phyloP scores from a whole-genome alignment of 2,888 invertebrate genomes.

The Tanytarsus gracilentus region DNA sequence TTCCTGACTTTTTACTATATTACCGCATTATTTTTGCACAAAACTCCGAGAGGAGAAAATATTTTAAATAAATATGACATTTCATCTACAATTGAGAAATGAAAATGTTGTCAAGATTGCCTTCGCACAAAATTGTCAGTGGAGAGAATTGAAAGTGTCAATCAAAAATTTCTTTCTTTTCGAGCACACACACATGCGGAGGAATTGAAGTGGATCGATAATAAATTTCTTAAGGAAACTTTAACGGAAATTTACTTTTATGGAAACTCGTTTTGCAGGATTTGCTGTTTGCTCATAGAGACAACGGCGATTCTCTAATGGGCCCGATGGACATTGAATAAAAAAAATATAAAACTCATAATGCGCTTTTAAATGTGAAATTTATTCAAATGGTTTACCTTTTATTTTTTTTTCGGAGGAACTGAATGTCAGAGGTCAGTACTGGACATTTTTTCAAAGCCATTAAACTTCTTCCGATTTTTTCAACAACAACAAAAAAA shows the following conservation, averaged over 20 bases:
- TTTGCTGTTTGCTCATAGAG: neutral
- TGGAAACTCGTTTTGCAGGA: slow-evolving; percentile 16
- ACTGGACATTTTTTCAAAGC: slow-evolving; percentile 21
- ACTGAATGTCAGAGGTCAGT: slow-evolving; percentile 25
- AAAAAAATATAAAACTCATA: neutral
- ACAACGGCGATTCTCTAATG: slow-evolving; percentile 10
- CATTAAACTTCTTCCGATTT: slow-evolving; percentile 7
- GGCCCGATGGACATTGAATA: slow-evolving; percentile 8
- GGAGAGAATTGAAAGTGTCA: slow-evolving; percentile 27
- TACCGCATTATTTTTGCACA: too few relatives aligned
- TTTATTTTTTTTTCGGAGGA: neutral
- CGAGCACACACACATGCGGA: neutral
- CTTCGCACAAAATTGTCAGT: slow-evolving; percentile 14
- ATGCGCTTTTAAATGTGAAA: slow-evolving; percentile 20
- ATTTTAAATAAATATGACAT: slow-evolving; percentile 20
- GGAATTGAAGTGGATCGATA: slow-evolving; percentile 6
- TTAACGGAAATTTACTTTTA: slow-evolving; percentile 20
- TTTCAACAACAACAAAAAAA: neutral
- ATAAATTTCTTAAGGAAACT: slow-evolving; percentile 3
- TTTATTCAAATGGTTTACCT: slow-evolving; percentile 14
- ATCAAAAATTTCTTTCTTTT: slow-evolving; percentile 20
- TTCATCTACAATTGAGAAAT: neutral
- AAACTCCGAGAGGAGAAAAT: slow-evolving; percentile 1
- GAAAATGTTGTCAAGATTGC: slow-evolving; percentile 2
- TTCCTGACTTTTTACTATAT: neutral